Evolutionary conservation across 2,797 vertebrate species (phyloP).

Genomic region (Linurgus olivaceus): DNA sequence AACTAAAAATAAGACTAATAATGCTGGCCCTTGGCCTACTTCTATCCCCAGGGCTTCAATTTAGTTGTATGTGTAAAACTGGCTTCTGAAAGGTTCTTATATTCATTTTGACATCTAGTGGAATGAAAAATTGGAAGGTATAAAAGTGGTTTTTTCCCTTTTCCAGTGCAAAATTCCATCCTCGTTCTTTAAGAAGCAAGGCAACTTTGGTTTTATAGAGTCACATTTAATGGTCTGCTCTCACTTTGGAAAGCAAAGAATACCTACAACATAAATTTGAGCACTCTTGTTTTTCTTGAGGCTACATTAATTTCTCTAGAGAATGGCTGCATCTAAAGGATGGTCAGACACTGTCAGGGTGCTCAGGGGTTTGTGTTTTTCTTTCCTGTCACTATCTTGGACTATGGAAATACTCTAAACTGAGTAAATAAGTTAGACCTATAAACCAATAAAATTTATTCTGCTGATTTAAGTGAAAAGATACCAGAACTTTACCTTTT

Average conservation of each 20-base stretch:
- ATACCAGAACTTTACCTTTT: neutral
- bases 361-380: neutral
- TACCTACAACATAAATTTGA: neutral
- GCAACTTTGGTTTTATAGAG: neutral
- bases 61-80: conserved; percentile 20
- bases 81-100: neutral
- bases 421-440: neutral
- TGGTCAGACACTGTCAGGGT: neutral
- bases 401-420: neutral
- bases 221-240: neutral
- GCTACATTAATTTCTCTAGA: neutral
- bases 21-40: neutral
- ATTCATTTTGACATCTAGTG: neutral
- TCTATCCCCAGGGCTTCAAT: neutral
- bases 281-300: neutral
- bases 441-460: neutral
- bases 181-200: neutral
- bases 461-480: neutral
- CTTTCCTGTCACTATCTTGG: neutral
- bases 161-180: neutral
- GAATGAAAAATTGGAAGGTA: neutral
- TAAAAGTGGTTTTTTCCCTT: neutral
- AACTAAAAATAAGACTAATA: conserved; percentile 1
- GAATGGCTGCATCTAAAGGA: neutral
- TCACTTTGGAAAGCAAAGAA: neutral